These are phyloP conservation scores for Leuctra nigra DNA, from an alignment of 2,888 invertebrate species.

Conservation along the genomic window DNA sequence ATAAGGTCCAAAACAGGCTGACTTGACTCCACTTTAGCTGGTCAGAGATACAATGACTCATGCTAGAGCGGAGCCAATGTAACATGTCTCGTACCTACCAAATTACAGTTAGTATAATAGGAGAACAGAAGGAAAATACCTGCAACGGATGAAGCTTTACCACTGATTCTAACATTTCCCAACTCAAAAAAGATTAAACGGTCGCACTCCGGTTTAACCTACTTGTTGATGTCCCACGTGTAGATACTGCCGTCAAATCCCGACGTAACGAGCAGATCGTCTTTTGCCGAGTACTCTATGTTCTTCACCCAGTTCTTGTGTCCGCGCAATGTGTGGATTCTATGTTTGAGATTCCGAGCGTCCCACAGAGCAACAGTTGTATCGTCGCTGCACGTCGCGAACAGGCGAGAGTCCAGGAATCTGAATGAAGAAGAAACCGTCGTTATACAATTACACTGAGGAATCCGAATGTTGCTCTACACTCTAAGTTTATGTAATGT, in stretches of 20 bases:
- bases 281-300: slow-evolving; percentile 82
- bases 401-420: slow-evolving; percentile 78
- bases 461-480: neutral
- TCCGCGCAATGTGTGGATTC: slow-evolving; percentile 70
- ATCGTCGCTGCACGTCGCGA: slow-evolving; percentile 93
- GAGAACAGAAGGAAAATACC: too few species aligned
- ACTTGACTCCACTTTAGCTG: too few species aligned
- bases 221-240: slow-evolving; percentile 90
- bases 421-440: slow-evolving; percentile 51
- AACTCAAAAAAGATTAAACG: too few species aligned
- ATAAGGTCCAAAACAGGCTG: too few species aligned
- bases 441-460: neutral
- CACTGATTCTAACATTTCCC: too few species aligned
- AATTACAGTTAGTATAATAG: too few species aligned
- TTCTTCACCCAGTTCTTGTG: slow-evolving; percentile 97
- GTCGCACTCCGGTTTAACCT: too few species aligned
- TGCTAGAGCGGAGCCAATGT: too few species aligned
- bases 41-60: too few species aligned
- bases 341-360: slow-evolving; percentile 71
- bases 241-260: slow-evolving; percentile 91
- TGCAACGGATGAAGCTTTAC: too few species aligned
- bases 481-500: neutral
- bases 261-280: slow-evolving; percentile 80
- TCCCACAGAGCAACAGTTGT: slow-evolving; percentile 92
- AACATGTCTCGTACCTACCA: too few species aligned